phyloP scores from a whole-genome alignment of 2,113 vertebrate genomes.

The Corythornis cristatus region DNA sequence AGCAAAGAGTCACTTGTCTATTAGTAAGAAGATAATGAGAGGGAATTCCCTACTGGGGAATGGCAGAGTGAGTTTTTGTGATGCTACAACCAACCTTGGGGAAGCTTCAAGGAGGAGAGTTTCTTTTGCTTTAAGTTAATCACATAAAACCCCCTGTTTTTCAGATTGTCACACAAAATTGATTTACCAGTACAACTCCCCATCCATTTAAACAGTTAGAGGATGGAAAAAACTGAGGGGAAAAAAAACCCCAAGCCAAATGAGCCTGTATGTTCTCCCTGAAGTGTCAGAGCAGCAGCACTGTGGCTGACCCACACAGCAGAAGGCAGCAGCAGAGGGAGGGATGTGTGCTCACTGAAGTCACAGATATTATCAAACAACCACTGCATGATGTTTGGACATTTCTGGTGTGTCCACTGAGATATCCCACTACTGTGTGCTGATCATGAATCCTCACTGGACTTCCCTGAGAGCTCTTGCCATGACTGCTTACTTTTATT shows the following conservation, averaged over 20 bases:
- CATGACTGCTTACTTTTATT: neutral
- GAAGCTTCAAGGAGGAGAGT: neutral
- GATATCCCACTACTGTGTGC: neutral
- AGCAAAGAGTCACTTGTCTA: neutral
- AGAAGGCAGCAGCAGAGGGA: neutral
- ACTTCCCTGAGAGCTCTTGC: neutral
- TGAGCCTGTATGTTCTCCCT: neutral
- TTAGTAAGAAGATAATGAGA: neutral
- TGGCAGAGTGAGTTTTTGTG: neutral
- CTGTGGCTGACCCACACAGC: neutral
- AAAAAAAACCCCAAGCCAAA: neutral
- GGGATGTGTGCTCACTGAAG: neutral
- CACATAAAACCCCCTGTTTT: neutral
- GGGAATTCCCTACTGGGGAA: neutral
- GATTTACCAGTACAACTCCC: neutral
- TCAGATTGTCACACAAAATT: neutral
- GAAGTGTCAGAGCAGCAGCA: neutral
- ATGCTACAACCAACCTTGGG: neutral
- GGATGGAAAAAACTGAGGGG: neutral
- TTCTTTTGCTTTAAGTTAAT: neutral
- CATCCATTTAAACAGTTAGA: neutral
- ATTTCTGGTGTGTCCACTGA: conserved; percentile 1
- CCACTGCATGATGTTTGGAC: neutral
- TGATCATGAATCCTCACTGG: neutral
- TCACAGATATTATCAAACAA: neutral